phyloP scores from a whole-genome alignment of 2,113 vertebrate genomes.

The Microtus oregoni region DNA sequence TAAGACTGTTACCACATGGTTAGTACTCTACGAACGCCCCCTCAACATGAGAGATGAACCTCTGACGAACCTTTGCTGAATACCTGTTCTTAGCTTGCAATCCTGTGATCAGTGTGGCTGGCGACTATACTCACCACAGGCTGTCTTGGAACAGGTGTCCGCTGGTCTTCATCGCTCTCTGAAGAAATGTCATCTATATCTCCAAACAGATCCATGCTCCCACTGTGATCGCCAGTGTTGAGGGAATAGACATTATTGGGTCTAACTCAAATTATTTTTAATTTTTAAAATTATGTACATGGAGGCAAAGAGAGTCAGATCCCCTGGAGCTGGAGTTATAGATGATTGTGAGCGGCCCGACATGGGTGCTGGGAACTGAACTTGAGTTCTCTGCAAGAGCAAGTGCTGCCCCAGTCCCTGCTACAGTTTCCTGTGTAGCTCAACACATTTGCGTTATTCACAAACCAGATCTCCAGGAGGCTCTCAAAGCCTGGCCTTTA shows the following conservation, averaged over 20 bases:
- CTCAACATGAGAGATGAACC: neutral
- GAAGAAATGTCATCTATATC: constrained; percentile 91
- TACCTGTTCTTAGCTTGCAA: neutral
- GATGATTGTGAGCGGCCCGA: neutral
- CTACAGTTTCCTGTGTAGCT: neutral
- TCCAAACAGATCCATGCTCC: constrained; percentile 89
- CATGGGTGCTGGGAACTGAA: neutral
- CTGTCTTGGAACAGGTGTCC: constrained; percentile 92
- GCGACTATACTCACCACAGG: constrained; percentile 89
- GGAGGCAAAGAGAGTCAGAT: neutral
- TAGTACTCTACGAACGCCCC: neutral
- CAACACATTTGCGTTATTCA: neutral
- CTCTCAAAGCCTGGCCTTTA: neutral
- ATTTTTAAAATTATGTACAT: neutral
- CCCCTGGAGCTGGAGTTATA: neutral
- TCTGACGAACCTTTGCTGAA: neutral
- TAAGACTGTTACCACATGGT: neutral
- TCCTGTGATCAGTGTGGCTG: neutral
- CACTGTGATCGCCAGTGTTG: constrained; percentile 83
- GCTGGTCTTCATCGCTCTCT: constrained; percentile 95
- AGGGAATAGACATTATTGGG: constrained; percentile 11
- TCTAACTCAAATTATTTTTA: neutral
- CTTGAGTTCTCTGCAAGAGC: neutral
- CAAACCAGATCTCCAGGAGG: neutral
- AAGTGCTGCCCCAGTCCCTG: neutral